phyloP scores from a whole-genome alignment of 2,113 vertebrate species.

The Cynoglossus semilaevis region DNA sequence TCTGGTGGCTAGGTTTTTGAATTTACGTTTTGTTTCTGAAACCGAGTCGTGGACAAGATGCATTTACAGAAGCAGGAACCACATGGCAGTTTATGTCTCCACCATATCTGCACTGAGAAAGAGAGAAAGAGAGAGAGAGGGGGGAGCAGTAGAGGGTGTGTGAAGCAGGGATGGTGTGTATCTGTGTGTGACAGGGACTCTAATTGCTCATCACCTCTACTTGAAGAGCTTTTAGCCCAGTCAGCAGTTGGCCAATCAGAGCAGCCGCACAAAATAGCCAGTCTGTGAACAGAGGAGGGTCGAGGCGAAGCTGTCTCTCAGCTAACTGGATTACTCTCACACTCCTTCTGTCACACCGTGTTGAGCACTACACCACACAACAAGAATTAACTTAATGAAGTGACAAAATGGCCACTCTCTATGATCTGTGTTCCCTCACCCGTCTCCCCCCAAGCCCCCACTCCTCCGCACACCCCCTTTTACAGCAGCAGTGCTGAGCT shows the following conservation, averaged over 20 bases:
- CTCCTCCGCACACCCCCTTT: not conserved
- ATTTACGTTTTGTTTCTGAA: too few relatives aligned
- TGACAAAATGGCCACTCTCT: constrained; percentile 31
- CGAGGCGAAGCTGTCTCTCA: constrained; percentile 40
- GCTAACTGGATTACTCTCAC: constrained; percentile 62
- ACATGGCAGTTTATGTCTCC: not conserved
- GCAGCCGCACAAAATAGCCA: constrained; percentile 31
- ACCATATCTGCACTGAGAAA: not conserved
- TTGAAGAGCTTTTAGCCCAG: constrained; percentile 73
- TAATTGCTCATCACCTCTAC: constrained; percentile 76
- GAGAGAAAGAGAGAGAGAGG: constrained; percentile 2
- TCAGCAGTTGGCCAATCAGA: constrained; percentile 68
- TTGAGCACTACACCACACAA: constrained; percentile 28
- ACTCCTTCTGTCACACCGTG: constrained; percentile 30
- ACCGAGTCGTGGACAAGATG: too few relatives aligned
- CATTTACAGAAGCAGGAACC: too few relatives aligned
- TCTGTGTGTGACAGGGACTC: constrained; percentile 53
- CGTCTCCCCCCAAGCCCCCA: constrained; percentile 10
- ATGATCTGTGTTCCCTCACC: constrained; percentile 2
- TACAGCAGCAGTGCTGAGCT: constrained; percentile 11
- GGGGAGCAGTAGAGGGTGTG: constrained; percentile 4
- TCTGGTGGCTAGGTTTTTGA: too few relatives aligned
- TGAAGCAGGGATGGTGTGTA: not conserved
- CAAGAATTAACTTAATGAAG: constrained; percentile 49
- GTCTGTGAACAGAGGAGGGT: constrained; percentile 36